Evolutionary conservation across 2,888 invertebrate genomes (phyloP).

Genomic region (Tipula unca): DNA sequence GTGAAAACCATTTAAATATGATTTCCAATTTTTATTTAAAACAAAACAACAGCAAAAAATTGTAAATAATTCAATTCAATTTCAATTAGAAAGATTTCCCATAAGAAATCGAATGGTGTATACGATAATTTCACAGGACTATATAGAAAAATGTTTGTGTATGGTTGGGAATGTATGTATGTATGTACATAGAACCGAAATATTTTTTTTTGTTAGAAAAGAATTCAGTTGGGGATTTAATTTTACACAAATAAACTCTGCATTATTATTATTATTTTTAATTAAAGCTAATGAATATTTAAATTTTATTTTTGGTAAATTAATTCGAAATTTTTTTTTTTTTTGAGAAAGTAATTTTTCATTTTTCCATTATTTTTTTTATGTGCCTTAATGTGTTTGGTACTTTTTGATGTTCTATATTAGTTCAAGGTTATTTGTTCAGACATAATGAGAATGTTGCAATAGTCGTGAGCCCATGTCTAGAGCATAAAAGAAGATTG

Average conservation of each 20-base stretch:
- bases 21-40: not conserved
- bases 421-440: not conserved
- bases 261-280: not conserved
- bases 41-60: not conserved
- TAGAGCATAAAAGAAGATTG: too few species aligned
- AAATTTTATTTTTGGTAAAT: not conserved
- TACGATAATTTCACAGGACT: not conserved
- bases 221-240: not conserved
- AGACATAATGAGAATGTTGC: too few species aligned
- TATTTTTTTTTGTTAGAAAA: not conserved
- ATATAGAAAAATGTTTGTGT: not conserved
- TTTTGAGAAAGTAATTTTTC: not conserved
- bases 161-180: not conserved
- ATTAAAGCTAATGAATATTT: not conserved
- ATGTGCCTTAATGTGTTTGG: not conserved
- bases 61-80: not conserved
- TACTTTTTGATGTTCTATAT: not conserved
- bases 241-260: not conserved
- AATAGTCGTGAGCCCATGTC: too few species aligned
- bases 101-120: not conserved
- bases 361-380: not conserved
- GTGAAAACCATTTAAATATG: not conserved
- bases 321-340: not conserved
- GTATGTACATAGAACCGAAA: not conserved
- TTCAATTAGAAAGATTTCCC: conserved; percentile 8